Evolutionary conservation across 2,797 vertebrate genomes (phyloP).

Genomic region (Sphenodon punctatus): DNA sequence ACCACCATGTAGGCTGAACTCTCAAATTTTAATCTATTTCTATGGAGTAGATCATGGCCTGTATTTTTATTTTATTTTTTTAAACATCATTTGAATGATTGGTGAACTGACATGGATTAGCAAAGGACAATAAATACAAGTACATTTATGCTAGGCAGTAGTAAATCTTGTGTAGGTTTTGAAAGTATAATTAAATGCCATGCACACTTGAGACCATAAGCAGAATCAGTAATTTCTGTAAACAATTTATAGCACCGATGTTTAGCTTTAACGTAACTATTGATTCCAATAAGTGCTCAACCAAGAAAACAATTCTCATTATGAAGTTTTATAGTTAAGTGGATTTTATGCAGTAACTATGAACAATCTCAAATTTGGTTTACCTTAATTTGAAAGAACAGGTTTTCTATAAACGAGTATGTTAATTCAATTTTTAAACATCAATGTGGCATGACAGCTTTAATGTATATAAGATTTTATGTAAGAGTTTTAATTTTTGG

Average conservation of each 20-base stretch:
- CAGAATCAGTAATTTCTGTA: slow-evolving; percentile 46
- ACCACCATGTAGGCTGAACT: slow-evolving; percentile 28
- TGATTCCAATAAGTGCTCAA: slow-evolving; percentile 43
- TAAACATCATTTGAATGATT: slow-evolving; percentile 43
- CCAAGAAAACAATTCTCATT: slow-evolving; percentile 27
- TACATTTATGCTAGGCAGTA: slow-evolving; percentile 35
- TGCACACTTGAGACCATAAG: slow-evolving; percentile 54
- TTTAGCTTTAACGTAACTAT: slow-evolving; percentile 47
- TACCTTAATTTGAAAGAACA: too few species aligned
- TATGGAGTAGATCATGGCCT: slow-evolving; percentile 31
- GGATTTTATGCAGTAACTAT: slow-evolving; percentile 22
- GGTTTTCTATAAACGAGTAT: too few species aligned
- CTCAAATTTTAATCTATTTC: slow-evolving; percentile 39
- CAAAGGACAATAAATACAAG: slow-evolving; percentile 29
- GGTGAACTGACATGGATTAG: slow-evolving; percentile 40
- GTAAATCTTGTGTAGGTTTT: slow-evolving; percentile 30
- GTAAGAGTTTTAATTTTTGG: slow-evolving; percentile 31
- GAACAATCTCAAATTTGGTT: slow-evolving; percentile 42
- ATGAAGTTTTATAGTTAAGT: slow-evolving; percentile 15
- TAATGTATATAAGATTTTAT: slow-evolving; percentile 14
- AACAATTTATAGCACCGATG: slow-evolving; percentile 71
- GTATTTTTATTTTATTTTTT: too few species aligned
- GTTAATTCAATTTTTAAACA: slow-evolving; percentile 40
- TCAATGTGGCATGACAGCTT: slow-evolving; percentile 28
- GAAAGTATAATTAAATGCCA: slow-evolving; percentile 53